Percentiles rank a stretch among this genome's conserved stretches.
phyloP scores from a whole-genome alignment of 2,888 invertebrate genomes.

The Cephus spinipes region DNA sequence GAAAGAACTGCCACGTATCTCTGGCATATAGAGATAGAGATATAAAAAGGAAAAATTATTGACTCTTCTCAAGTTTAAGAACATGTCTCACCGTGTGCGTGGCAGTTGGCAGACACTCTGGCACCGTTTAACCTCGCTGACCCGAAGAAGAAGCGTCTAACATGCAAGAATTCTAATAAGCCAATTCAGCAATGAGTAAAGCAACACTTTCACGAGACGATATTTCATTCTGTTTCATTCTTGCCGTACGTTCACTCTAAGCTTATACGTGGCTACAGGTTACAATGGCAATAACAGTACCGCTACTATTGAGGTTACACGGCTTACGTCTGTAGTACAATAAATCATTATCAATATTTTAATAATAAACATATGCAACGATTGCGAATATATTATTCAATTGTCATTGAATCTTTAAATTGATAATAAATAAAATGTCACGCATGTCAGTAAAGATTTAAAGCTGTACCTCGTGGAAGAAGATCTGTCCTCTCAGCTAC shows the following conservation, averaged over 20 bases:
- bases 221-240: not conserved
- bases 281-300: not conserved
- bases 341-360: not conserved
- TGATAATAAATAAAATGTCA: not conserved
- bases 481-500: conserved; percentile 42
- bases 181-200: not conserved
- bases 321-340: not conserved
- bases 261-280: not conserved
- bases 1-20: not conserved
- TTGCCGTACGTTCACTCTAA: not conserved
- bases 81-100: not conserved
- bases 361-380: not conserved
- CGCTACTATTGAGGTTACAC: not conserved
- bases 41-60: not conserved
- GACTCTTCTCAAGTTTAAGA: not conserved
- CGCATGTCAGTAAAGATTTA: not conserved
- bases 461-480: conserved; percentile 34
- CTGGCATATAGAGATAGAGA: not conserved
- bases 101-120: not conserved
- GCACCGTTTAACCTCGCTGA: not conserved
- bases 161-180: not conserved
- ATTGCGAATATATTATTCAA: not conserved
- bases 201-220: not conserved
- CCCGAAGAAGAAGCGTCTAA: not conserved
- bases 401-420: not conserved